Conservation (phyloP, 2,888 invertebrate species). For the Eumacrocentrus americanus region DNA sequence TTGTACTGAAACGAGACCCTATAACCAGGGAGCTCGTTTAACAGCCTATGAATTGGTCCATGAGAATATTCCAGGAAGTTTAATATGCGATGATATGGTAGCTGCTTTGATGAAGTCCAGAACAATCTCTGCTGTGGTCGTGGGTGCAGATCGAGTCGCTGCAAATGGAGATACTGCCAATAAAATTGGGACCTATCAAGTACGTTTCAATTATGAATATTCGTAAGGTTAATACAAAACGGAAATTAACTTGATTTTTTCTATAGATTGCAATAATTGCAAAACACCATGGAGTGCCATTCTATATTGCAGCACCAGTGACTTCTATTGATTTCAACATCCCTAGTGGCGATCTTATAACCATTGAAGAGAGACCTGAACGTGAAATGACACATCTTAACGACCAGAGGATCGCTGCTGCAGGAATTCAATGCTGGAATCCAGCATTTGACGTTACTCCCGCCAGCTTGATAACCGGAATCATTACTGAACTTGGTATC, state of each 20-base stretch:
- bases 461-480: slow-evolving; percentile 86
- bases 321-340: slow-evolving; percentile 87
- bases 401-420: slow-evolving; percentile 85
- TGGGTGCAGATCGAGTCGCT: slow-evolving; percentile 95
- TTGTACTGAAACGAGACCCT: slow-evolving; percentile 97
- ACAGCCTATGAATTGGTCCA: slow-evolving; percentile 95
- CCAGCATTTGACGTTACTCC: slow-evolving; percentile 99
- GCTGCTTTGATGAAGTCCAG: slow-evolving; percentile 86
- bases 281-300: slow-evolving; percentile 88
- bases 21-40: slow-evolving; percentile 94
- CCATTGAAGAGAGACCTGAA: slow-evolving; percentile 92
- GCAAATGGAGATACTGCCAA: slow-evolving; percentile 98
- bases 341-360: slow-evolving; percentile 81
- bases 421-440: slow-evolving; percentile 94
- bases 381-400: slow-evolving; percentile 91
- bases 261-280: slow-evolving; percentile 85
- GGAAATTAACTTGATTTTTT: too few species aligned
- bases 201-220: too few species aligned
- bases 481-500: slow-evolving; percentile 93
- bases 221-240: too few species aligned
- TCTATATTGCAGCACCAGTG: slow-evolving; percentile 93
- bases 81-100: slow-evolving; percentile 96
- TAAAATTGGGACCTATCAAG: slow-evolving; percentile 96
- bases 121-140: slow-evolving; percentile 89
- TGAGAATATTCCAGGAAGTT: slow-evolving; percentile 88